Conservation (phyloP, 2,797 vertebrate species). For the Cryptoblepharus egeriae region DNA sequence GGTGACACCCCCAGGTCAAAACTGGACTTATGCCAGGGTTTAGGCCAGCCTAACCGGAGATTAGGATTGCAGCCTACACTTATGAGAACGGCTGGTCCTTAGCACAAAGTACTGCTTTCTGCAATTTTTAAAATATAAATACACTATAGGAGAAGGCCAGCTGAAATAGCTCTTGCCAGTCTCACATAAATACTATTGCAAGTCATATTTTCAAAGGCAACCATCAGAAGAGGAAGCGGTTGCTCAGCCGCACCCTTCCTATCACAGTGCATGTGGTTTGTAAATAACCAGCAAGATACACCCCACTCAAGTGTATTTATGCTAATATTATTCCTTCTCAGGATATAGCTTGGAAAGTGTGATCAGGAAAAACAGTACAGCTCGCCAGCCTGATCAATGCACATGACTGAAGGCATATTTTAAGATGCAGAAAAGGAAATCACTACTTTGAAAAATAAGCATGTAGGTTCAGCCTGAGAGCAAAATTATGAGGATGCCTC, state of each 20-base stretch:
- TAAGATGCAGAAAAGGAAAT: neutral
- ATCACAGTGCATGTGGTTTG: neutral
- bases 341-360: neutral
- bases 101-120: neutral
- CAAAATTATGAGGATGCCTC: neutral
- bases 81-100: neutral
- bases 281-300: neutral
- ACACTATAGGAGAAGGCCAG: neutral
- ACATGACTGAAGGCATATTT: neutral
- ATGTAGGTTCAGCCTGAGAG: neutral
- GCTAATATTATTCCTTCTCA: neutral
- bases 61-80: too few species aligned
- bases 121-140: neutral
- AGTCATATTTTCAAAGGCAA: slow-evolving; percentile 2
- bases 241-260: neutral
- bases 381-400: neutral
- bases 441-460: neutral
- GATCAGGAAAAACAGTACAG: neutral
- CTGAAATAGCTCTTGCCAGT: too few species aligned
- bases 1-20: too few species aligned
- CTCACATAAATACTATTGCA: neutral
- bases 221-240: neutral
- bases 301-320: neutral
- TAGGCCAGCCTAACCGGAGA: too few species aligned
- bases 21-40: too few species aligned